A percentile compares a stretch with the other conserved stretches of the same genome.
These are phyloP conservation scores for Aepyceros melampus DNA, from an alignment of 2,113 vertebrate genomes.

Conservation along the genomic window DNA sequence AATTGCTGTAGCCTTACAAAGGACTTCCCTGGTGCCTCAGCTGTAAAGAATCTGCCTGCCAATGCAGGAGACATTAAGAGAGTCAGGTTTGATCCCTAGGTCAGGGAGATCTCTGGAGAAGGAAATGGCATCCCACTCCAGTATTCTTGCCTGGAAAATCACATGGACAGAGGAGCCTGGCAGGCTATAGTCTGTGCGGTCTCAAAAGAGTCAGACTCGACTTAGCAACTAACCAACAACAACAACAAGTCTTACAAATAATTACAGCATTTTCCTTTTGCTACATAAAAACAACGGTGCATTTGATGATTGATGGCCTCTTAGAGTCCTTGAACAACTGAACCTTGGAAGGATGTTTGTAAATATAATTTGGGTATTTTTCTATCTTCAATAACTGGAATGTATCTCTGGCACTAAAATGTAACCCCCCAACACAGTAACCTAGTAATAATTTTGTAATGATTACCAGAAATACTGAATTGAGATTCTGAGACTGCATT, in stretches of 20 bases:
- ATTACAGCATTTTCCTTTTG: background rate
- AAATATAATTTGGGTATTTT: conserved; percentile 14
- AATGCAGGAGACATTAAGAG: background rate
- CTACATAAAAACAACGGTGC: background rate
- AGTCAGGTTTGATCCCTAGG: background rate
- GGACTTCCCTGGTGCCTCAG: background rate
- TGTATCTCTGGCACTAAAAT: background rate
- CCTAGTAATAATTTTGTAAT: conserved; percentile 25
- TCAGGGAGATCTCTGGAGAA: background rate
- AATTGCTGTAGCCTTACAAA: background rate
- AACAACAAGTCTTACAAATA: background rate
- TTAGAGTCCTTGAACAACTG: background rate
- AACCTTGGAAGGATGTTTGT: conserved; percentile 10
- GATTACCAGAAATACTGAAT: background rate
- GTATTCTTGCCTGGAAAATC: background rate
- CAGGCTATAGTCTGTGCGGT: background rate
- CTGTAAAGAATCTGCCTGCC: background rate
- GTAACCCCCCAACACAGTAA: background rate
- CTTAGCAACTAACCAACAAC: background rate
- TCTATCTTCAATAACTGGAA: background rate
- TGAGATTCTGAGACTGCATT: background rate
- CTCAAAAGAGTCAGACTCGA: background rate
- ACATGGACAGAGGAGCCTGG: background rate
- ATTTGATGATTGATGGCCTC: background rate
- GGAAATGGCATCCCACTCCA: background rate